Evolutionary conservation across 2,113 vertebrate genomes (phyloP), one percentile per base, ranked within the genome.

Genomic region (Fulmarus glacialis): DNA sequence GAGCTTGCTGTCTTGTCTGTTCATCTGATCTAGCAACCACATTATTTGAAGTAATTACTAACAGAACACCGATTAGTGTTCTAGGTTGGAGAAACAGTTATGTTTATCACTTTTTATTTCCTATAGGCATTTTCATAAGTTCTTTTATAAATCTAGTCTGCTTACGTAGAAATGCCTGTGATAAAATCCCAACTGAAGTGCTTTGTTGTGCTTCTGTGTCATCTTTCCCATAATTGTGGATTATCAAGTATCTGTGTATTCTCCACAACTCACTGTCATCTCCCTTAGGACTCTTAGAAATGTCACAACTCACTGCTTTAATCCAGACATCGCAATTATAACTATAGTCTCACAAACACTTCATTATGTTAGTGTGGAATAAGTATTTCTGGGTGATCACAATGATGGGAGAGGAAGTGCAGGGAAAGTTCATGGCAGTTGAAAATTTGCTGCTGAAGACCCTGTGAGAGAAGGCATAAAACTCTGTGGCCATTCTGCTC

Each of bases 371-470:
- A 16, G 23, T 43, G 67, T 77, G 72, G 45, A 88, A 59, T 75
- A 88, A 96, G 82, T 62, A 34, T 55, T 96, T 93, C 34, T 27
- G 53, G 19, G 30, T 71, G 50, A 90, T 93, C 87, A 83, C 79
- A 94, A 58, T 86, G 85, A 66, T 91, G 87, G 94, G 89, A 96
- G 93, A 96, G 82, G 93, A 96, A 90, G 68, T 59, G 36, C 34
- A 59, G 53, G 56, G 50, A 88, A 94, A 88, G 85, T 68, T 70
- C 42, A 73, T 70, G 32, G n/a, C 74, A n/a, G 29, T 47, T 95
- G 67, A 86, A 84, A 73, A 36, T 93, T 70, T 93, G 78, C 70
- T 93, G 53, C 62, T 90, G 78, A 95, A 90, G 71, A 86, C 23
- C 5, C 24, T 43, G n/a, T 62, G 63, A 95, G 74, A 91, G 63